These are phyloP conservation scores for Drosophila niveifrons DNA, from an alignment of 2,888 invertebrate genomes.

Conservation along the genomic window DNA sequence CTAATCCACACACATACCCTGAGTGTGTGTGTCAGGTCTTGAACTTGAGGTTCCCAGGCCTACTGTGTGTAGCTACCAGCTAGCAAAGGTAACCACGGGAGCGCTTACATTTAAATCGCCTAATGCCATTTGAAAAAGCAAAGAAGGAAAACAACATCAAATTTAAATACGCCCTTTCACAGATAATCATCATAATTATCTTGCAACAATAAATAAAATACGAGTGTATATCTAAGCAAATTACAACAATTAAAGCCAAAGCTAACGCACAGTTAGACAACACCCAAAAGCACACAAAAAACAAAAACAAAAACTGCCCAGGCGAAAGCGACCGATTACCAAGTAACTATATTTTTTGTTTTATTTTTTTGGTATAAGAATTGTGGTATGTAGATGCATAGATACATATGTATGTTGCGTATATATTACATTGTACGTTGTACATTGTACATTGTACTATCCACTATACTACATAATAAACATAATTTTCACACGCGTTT, in stretches of 20 bases:
- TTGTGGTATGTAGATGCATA: constrained; percentile 10
- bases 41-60: constrained; percentile 62
- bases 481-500: constrained; percentile 79
- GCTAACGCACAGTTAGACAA: constrained; percentile 55
- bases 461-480: constrained; percentile 60
- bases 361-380: background rate
- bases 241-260: constrained; percentile 73
- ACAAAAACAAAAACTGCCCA: constrained; percentile 8
- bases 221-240: constrained; percentile 61
- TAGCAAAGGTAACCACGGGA: constrained; percentile 34
- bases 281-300: constrained; percentile 43
- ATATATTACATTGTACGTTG: constrained; percentile 42
- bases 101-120: constrained; percentile 38
- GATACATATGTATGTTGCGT: constrained; percentile 14
- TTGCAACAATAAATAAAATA: constrained; percentile 73
- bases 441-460: constrained; percentile 50
- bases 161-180: constrained; percentile 71
- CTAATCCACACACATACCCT: background rate
- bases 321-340: constrained; percentile 60
- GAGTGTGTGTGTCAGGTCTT: constrained; percentile 21
- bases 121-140: constrained; percentile 53
- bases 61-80: background rate
- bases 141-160: constrained; percentile 16
- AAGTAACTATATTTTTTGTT: constrained; percentile 14
- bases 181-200: constrained; percentile 79